A percentile compares a stretch with the other conserved stretches of the same genome.
Conservation (phyloP, 2,797 vertebrate species). For the Crax fasciolata region DNA sequence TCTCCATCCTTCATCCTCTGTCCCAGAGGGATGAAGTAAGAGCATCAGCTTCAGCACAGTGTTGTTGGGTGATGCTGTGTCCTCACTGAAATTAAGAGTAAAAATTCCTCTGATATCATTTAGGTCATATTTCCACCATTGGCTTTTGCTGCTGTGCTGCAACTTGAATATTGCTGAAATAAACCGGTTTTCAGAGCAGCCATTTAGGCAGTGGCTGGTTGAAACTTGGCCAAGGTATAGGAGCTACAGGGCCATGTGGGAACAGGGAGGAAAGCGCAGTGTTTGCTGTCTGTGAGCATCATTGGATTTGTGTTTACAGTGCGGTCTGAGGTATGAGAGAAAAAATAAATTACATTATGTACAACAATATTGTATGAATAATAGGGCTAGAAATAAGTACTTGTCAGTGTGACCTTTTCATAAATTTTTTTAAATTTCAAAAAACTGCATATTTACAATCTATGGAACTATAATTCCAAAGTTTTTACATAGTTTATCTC, state of each 20-base stretch:
- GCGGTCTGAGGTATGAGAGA: neutral
- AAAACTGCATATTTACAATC: neutral
- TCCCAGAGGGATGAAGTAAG: slow-evolving; percentile 23
- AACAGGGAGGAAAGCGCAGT: fast-evolving
- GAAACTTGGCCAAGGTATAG: neutral
- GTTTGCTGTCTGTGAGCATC: neutral
- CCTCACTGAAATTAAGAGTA: neutral
- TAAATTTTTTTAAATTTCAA: neutral
- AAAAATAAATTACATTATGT: neutral
- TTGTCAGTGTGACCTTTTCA: neutral
- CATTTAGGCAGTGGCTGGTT: neutral
- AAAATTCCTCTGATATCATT: neutral
- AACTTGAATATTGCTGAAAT: neutral
- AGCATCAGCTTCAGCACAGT: neutral
- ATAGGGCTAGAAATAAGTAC: neutral
- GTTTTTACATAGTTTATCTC: neutral
- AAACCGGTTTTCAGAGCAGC: neutral
- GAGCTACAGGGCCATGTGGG: neutral
- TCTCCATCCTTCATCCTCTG: neutral
- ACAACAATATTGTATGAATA: neutral
- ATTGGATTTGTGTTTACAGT: neutral
- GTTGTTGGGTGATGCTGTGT: neutral
- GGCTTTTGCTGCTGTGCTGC: neutral
- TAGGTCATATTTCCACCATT: neutral
- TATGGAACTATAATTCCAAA: neutral